phyloP scores from a whole-genome alignment of 2,888 invertebrate genomes.

The Lissonota sp. region DNA sequence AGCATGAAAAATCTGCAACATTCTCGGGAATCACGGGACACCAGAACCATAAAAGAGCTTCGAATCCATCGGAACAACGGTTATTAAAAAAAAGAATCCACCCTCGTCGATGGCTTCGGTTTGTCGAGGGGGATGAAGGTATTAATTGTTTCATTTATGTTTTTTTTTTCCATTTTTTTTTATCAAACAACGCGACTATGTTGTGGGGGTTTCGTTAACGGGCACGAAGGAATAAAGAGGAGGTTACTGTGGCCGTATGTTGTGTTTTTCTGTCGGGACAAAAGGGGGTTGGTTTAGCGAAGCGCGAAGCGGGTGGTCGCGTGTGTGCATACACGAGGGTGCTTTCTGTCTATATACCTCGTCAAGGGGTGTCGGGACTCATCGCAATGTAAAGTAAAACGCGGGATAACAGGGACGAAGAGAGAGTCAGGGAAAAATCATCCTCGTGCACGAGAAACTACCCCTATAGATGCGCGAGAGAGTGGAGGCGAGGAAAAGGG shows the following conservation, averaged over 20 bases:
- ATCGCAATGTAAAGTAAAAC: background rate
- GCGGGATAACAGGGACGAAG: background rate
- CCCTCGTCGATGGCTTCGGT: slow-evolving; percentile 3
- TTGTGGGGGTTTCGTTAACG: slow-evolving; percentile 39
- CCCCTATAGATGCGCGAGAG: background rate
- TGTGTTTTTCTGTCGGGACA: slow-evolving; percentile 7
- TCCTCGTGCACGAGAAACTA: slow-evolving; percentile 1
- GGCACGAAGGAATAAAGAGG: slow-evolving; percentile 45
- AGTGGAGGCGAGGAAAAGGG: background rate
- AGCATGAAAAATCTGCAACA: slow-evolving; percentile 46
- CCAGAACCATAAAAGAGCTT: slow-evolving; percentile 44
- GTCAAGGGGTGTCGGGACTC: slow-evolving; percentile 4
- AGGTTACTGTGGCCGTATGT: slow-evolving; percentile 23
- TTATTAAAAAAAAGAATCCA: slow-evolving; percentile 1
- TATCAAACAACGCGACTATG: slow-evolving; percentile 49
- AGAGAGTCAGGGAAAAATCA: background rate
- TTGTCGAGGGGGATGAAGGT: background rate
- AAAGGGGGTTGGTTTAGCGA: slow-evolving; percentile 26
- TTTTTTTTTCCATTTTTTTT: slow-evolving; percentile 16
- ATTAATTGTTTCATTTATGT: background rate
- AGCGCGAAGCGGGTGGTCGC: slow-evolving; percentile 42
- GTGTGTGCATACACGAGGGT: slow-evolving; percentile 17
- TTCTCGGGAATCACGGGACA: slow-evolving; percentile 35
- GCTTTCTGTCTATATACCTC: no score
- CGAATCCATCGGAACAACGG: background rate